phyloP scores from a whole-genome alignment of 2,888 invertebrate genomes.

The Buathra laborator region DNA sequence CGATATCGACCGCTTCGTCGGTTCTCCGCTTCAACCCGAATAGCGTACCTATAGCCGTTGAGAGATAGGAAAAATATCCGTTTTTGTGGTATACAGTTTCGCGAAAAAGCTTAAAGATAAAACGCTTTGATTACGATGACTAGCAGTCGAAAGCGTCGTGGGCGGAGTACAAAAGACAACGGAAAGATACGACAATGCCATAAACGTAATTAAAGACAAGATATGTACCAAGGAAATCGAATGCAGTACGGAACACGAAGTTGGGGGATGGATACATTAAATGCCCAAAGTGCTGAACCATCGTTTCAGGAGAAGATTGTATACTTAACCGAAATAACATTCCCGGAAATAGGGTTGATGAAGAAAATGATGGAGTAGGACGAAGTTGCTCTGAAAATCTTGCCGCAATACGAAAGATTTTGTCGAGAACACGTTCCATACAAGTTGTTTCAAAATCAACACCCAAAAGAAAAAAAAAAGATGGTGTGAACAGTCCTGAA shows the following conservation, averaged over 20 bases:
- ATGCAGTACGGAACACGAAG: neutral
- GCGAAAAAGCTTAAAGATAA: conserved; percentile 19
- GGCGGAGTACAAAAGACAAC: neutral
- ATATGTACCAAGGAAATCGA: neutral
- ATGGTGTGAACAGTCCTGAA: too few relatives aligned
- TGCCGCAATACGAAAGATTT: neutral
- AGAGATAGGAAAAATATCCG: conserved; percentile 37
- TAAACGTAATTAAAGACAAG: conserved; percentile 16
- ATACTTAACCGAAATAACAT: neutral
- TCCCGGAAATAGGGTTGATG: neutral
- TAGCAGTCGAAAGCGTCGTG: neutral
- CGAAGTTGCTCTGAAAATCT: neutral
- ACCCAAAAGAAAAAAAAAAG: too few relatives aligned
- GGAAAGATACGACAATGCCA: neutral
- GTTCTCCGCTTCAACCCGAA: neutral
- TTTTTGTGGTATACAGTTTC: neutral
- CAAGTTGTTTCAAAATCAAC: neutral
- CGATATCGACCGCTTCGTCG: conserved; percentile 35
- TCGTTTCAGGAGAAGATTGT: neutral
- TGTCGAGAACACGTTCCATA: neutral
- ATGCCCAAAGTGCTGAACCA: neutral
- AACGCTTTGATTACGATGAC: conserved; percentile 18
- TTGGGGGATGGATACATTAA: neutral
- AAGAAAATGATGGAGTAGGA: neutral
- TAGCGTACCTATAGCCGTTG: neutral